Conservation (phyloP, 1,140 invertebrate genomes). For the Aphelenchoides fujianensis region DNA sequence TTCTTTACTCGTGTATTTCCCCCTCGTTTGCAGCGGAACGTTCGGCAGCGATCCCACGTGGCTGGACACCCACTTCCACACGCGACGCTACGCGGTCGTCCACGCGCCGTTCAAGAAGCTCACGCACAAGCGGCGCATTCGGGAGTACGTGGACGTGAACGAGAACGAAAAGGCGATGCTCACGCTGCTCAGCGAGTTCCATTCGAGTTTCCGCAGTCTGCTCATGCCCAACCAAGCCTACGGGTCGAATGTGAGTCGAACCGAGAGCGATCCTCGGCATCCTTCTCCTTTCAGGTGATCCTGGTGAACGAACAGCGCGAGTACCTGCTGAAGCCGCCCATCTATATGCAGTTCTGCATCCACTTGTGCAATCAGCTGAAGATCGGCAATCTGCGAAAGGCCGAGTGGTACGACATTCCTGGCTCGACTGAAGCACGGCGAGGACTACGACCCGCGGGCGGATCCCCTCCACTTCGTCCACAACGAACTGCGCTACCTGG, state of each 20-base stretch:
- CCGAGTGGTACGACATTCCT: conserved; percentile 5
- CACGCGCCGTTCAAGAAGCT: conserved; percentile 8
- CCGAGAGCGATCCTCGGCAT: neutral
- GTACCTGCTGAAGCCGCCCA: neutral
- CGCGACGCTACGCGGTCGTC: neutral
- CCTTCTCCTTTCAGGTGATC: neutral
- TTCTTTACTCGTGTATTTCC: no score
- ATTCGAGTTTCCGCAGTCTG: neutral
- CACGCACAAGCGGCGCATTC: neutral
- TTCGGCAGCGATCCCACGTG: neutral
- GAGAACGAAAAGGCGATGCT: conserved; percentile 1
- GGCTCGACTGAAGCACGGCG: neutral
- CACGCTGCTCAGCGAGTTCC: neutral
- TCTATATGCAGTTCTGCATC: neutral
- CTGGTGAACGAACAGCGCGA: neutral
- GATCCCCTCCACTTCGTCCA: conserved; percentile 9
- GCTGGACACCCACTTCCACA: conserved; percentile 8
- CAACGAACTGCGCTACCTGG: neutral
- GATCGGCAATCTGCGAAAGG: neutral
- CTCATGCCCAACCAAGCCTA: conserved; percentile 6
- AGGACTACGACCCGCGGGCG: neutral
- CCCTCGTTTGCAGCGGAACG: neutral
- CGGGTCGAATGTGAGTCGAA: neutral
- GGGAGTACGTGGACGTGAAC: neutral
- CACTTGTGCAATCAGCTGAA: neutral